Evolutionary conservation across 2,113 vertebrate genomes (phyloP).

Genomic region (Oncorhynchus gorbuscha): DNA sequence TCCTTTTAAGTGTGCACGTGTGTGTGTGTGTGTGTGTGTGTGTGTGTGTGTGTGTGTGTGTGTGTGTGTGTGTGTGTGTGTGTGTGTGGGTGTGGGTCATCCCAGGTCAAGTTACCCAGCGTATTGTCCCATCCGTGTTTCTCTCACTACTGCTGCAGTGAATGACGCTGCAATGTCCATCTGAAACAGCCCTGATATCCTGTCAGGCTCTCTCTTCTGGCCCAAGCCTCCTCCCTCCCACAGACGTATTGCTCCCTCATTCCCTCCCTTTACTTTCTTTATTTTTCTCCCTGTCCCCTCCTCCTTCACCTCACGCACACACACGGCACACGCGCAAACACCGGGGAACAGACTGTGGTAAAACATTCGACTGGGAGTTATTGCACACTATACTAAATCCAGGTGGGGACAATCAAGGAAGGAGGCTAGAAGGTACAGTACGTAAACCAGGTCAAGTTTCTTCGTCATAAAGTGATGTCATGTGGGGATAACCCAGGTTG

Average conservation of each 20-base stretch:
- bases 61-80: not conserved
- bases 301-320: not conserved
- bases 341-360: not conserved
- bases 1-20: not conserved
- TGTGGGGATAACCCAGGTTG: no score
- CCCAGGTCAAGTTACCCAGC: slow-evolving; percentile 1
- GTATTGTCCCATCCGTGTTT: slow-evolving; percentile 2
- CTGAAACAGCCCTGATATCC: not conserved
- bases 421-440: not conserved
- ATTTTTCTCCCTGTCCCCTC: slow-evolving; percentile 17
- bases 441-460: not conserved
- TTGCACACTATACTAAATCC: slow-evolving; percentile 12
- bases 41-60: not conserved
- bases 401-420: slow-evolving; percentile 19
- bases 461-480: not conserved
- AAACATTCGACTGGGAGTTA: slow-evolving; percentile 24
- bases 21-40: not conserved
- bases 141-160: not conserved
- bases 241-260: not conserved
- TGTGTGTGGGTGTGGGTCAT: not conserved
- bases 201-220: not conserved
- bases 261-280: slow-evolving; percentile 9
- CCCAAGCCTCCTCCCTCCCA: not conserved
- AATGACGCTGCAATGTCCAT: not conserved
- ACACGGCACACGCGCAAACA: not conserved